These are phyloP conservation scores for Coracopsis vasa DNA, from an alignment of 2,113 vertebrate species.

Conservation along the genomic window DNA sequence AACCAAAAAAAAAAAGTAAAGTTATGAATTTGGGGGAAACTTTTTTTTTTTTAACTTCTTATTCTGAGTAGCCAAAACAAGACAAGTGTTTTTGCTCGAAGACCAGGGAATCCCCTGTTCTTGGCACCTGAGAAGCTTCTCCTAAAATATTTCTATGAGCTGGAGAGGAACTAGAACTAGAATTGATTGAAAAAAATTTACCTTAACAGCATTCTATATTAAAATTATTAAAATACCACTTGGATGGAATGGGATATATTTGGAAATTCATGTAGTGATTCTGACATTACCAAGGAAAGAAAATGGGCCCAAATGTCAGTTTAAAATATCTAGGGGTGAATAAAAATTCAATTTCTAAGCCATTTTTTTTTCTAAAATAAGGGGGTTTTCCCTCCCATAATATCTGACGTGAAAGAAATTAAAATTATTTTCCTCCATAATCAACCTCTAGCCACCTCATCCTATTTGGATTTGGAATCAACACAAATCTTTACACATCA, in stretches of 20 bases:
- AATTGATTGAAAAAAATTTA: not conserved
- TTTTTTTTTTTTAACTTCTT: not conserved
- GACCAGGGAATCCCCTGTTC: not conserved
- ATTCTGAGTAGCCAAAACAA: not conserved
- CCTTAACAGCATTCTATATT: not conserved
- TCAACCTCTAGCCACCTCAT: not conserved
- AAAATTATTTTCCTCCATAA: not conserved
- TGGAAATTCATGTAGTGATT: not conserved
- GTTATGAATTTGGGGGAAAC: not conserved
- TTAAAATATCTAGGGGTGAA: conserved; percentile 4
- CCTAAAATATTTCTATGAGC: not conserved
- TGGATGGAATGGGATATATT: not conserved
- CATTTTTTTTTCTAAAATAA: not conserved
- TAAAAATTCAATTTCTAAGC: not conserved
- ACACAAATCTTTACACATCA: not conserved
- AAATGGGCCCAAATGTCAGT: not conserved
- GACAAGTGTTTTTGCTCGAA: not conserved
- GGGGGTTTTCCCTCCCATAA: rapidly evolving
- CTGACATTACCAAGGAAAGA: conserved; percentile 25
- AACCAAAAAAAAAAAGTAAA: not conserved
- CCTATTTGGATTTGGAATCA: not conserved
- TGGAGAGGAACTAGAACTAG: not conserved
- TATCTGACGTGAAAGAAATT: not conserved
- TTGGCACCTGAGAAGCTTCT: not conserved
- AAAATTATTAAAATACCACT: not conserved